Percentiles rank a stretch among this genome's conserved stretches.
These are phyloP conservation scores for Aphelinus certus DNA, from an alignment of 1,140 invertebrate genomes.

Conservation along the genomic window DNA sequence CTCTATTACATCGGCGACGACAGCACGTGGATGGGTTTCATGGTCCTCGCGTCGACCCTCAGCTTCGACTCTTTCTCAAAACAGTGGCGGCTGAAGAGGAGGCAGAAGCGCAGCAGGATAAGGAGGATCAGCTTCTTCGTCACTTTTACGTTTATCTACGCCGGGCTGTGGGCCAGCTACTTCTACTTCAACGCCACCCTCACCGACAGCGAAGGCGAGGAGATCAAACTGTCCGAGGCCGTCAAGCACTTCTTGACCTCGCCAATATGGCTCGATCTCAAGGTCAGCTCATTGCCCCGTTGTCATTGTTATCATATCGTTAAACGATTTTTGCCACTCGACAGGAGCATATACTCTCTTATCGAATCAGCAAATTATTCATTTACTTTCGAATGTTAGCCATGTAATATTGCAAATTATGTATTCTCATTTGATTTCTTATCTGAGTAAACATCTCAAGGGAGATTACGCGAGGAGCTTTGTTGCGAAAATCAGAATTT, in stretches of 20 bases:
- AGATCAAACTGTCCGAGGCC: constrained; percentile 87
- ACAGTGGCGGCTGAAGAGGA: constrained; percentile 77
- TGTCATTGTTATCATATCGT: neutral
- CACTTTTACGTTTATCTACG: constrained; percentile 74
- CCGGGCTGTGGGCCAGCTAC: constrained; percentile 78
- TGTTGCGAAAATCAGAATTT: too few relatives aligned
- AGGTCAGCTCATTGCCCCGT: constrained; percentile 47
- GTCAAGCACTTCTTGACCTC: constrained; percentile 90
- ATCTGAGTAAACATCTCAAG: too few relatives aligned
- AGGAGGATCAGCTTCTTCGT: constrained; percentile 67
- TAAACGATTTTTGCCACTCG: neutral
- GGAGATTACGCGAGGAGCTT: too few relatives aligned
- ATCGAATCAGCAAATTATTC: neutral
- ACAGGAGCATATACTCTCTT: neutral
- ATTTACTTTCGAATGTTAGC: too few relatives aligned
- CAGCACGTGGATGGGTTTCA: constrained; percentile 72
- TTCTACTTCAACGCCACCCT: constrained; percentile 91
- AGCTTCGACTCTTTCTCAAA: constrained; percentile 80
- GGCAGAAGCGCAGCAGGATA: constrained; percentile 62
- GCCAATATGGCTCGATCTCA: constrained; percentile 76
- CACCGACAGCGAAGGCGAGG: constrained; percentile 86
- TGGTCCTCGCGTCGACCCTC: constrained; percentile 72
- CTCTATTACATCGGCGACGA: constrained; percentile 75
- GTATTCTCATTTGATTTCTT: too few relatives aligned
- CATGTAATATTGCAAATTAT: too few relatives aligned